These are phyloP conservation scores for Caligus rogercresseyi DNA, from an alignment of 1,140 invertebrate genomes.

Conservation along the genomic window DNA sequence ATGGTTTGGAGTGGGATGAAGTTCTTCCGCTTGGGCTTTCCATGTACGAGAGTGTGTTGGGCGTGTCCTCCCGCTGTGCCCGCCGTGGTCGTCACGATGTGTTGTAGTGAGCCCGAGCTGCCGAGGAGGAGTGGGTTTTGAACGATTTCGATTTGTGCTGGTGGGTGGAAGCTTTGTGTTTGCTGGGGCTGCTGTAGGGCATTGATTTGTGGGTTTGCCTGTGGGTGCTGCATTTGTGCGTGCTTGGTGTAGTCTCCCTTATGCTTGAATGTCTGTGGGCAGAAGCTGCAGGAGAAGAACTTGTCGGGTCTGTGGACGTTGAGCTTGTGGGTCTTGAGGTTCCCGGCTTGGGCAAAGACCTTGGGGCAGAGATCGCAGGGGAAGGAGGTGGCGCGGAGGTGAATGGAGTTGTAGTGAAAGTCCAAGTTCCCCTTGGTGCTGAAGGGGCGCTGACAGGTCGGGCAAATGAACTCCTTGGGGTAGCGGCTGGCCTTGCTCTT, in stretches of 20 bases:
- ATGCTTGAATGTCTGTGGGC: neutral
- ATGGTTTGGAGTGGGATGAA: neutral
- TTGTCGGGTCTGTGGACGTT: neutral
- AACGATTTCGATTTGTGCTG: neutral
- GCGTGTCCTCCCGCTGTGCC: neutral
- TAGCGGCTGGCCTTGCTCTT: neutral
- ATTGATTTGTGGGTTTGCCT: neutral
- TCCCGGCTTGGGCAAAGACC: neutral
- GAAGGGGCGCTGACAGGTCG: neutral
- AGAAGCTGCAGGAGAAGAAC: neutral
- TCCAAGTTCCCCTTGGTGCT: neutral
- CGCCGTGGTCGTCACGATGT: neutral
- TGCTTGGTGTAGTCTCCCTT: neutral
- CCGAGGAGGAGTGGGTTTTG: neutral
- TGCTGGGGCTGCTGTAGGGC: neutral
- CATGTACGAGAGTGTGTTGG: too few species aligned
- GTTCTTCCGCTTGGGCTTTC: neutral
- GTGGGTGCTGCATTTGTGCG: neutral
- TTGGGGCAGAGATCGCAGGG: neutral
- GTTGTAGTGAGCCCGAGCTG: neutral
- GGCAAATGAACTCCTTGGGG: neutral
- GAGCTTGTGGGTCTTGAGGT: neutral
- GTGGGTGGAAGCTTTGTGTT: neutral
- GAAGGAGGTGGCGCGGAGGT: neutral
- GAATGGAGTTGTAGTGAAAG: neutral